Percentiles rank a stretch among this genome's conserved stretches.
phyloP scores from a whole-genome alignment of 2,113 vertebrate genomes.

The Xerus inauris region DNA sequence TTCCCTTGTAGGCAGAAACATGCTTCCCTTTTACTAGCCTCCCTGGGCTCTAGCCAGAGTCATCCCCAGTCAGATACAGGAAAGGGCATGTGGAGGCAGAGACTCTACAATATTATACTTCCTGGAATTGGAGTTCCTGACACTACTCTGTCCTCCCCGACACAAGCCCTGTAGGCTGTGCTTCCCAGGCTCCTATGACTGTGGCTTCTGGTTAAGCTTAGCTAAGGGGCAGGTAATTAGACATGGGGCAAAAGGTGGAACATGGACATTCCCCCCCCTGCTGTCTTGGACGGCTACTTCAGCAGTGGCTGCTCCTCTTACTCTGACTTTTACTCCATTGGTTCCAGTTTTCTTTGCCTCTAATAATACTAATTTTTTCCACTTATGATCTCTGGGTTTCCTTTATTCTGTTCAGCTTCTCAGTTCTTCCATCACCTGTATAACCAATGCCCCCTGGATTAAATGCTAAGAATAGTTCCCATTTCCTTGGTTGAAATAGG shows the following conservation, averaged over 20 bases:
- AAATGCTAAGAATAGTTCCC: background rate
- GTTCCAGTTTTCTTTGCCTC: slow-evolving; percentile 13
- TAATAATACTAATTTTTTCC: background rate
- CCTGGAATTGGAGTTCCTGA: background rate
- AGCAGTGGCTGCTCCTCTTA: background rate
- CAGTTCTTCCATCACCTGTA: background rate
- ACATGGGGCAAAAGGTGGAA: background rate
- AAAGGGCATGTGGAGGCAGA: background rate
- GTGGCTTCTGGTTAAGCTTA: background rate
- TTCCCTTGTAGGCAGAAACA: background rate
- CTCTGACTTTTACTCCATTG: background rate
- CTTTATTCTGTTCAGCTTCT: background rate
- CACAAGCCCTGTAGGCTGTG: background rate
- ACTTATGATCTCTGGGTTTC: background rate
- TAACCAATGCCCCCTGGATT: background rate
- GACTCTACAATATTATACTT: background rate
- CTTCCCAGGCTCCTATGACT: background rate
- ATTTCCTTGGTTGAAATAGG: slow-evolving; percentile 36
- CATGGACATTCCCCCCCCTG: background rate
- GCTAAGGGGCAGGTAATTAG: background rate
- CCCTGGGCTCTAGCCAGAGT: background rate
- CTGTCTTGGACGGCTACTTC: background rate
- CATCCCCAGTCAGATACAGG: background rate
- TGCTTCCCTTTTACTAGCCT: slow-evolving; percentile 7
- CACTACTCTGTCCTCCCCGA: background rate